Base-by-base conservation (phyloP, 1,140 invertebrate genomes). In the Kradibia gibbosae region DNA sequence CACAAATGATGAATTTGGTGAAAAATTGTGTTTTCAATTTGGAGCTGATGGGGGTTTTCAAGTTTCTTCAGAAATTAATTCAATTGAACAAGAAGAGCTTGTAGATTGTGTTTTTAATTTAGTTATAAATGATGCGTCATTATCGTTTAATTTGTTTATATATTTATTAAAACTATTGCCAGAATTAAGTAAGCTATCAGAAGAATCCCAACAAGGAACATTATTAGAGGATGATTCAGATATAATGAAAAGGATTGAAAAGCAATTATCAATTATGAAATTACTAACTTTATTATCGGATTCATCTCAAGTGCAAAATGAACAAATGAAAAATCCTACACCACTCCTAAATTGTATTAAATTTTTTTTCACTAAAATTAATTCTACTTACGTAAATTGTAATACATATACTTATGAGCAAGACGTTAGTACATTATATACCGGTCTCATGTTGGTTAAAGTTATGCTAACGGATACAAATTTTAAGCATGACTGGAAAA, bases 381-480 rank as follows among this genome's bases (percentile, higher is more conserved):
- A 20, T 31, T 39, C 39, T 8, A 53, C 0, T 72, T 42, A 25
- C 76, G 85, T 39, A 70, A 50, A 34, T 28, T 60, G 31, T 20
- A 34, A 79, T 45, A 36, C 20, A 17, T 73, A 72, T 28, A 13
- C n/a, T 1, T 55, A 83, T 13, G 85, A 88, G 17, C 83, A 84
- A 70, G 82, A 89, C 39, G 62, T 85, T 48, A 87, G 92, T 53
- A 83, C 89, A 28, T 77, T 91, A 8, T 91, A 91, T n/a, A 85
- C 90, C 3, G 86, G 89, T 62, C 85, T 93, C 17, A 91, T 92
- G 89, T 84, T 92, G 3, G 80, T 92, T 1, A 90, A 89, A 83
- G 83, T 88, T 22, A 90, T 92, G 60, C 36, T 92, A 28, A 85
- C 79, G 0, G 87, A 88, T 15, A 85, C 65, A 28, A 85, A 84